Conservation (phyloP, 2,888 invertebrate species). For the Portevinia maculata region DNA sequence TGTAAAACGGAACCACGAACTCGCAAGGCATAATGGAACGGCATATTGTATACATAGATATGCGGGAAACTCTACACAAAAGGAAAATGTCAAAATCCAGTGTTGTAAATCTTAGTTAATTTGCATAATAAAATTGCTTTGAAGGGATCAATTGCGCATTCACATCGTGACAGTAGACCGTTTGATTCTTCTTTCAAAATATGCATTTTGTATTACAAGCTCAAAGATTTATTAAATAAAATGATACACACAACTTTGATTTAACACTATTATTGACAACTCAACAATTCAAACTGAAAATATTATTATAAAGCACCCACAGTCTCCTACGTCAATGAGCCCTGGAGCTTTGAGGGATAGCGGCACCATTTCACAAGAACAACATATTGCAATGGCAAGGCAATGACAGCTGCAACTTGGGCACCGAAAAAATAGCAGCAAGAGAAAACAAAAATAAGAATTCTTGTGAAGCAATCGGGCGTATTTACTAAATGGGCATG, state of each 20-base stretch:
- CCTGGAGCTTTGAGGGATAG: conserved; percentile 57
- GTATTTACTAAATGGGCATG: conserved; percentile 71
- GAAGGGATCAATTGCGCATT: conserved; percentile 36
- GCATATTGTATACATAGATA: neutral
- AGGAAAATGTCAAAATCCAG: conserved; percentile 26
- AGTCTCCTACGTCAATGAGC: conserved; percentile 62
- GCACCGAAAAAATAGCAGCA: conserved; percentile 38
- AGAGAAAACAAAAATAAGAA: conserved; percentile 57
- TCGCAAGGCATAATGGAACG: conserved; percentile 15
- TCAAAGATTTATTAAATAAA: too few species aligned
- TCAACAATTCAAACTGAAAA: too few species aligned
- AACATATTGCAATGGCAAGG: conserved; percentile 80
- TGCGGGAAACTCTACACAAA: conserved; percentile 29
- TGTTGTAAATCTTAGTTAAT: conserved; percentile 33
- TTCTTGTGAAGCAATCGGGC: conserved; percentile 63
- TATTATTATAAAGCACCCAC: conserved; percentile 58
- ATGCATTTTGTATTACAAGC: too few species aligned
- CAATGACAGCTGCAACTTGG: conserved; percentile 77
- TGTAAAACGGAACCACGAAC: conserved; percentile 35
- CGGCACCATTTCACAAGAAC: conserved; percentile 69
- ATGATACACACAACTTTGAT: too few species aligned
- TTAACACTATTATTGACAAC: too few species aligned
- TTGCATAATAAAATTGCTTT: conserved; percentile 45
- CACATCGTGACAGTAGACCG: neutral
- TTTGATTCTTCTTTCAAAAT: too few species aligned